phyloP scores from a whole-genome alignment of 2,797 vertebrate genomes.

The Orientallactaga sibirica region DNA sequence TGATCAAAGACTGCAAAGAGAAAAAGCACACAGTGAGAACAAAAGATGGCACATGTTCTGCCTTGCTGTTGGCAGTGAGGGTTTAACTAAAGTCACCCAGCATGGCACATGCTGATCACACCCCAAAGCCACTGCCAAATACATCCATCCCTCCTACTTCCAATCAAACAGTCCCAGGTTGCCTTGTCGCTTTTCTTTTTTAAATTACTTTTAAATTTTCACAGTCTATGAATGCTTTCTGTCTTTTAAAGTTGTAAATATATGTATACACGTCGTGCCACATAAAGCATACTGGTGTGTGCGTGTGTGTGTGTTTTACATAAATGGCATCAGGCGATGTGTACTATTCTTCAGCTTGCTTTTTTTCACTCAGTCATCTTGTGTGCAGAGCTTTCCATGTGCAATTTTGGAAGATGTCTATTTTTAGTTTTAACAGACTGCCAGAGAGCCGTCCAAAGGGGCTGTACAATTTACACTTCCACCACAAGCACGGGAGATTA shows the following conservation, averaged over 20 bases:
- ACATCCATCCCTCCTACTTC: not conserved
- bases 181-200: slow-evolving; percentile 22
- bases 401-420: not conserved
- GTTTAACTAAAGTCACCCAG: not conserved
- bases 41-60: not conserved
- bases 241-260: slow-evolving; percentile 19
- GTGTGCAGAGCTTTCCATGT: not conserved
- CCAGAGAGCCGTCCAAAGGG: slow-evolving; percentile 44
- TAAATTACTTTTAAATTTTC: slow-evolving; percentile 35
- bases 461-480: slow-evolving; percentile 20
- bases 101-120: not conserved
- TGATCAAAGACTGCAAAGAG: slow-evolving; percentile 91
- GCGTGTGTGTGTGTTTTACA: slow-evolving; percentile 26
- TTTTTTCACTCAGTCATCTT: slow-evolving; percentile 23
- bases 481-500: not conserved
- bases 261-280: not conserved
- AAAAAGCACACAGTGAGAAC: slow-evolving; percentile 55
- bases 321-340: slow-evolving; percentile 4
- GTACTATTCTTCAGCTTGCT: slow-evolving; percentile 12
- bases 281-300: not conserved
- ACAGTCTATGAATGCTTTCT: not conserved
- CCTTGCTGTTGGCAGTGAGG: not conserved
- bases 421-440: slow-evolving; percentile 56
- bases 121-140: not conserved
- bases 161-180: not conserved